A percentile compares a stretch with the other conserved stretches of the same genome.
Conservation (phyloP, 2,113 vertebrate genomes). For the Semnornis frantzii region DNA sequence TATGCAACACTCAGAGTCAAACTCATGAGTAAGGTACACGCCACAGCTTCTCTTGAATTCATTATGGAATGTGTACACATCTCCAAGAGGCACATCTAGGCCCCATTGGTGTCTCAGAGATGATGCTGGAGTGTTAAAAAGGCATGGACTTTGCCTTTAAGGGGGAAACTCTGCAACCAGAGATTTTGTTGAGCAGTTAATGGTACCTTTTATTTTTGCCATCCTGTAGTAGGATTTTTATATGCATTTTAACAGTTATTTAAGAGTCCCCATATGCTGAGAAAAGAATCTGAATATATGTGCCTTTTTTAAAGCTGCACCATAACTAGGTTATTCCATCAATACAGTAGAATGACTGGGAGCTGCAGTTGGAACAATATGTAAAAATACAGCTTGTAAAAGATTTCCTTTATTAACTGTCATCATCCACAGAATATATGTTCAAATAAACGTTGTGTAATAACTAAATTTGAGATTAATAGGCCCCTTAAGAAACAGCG, state of each 20-base stretch:
- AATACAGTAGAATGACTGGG: conserved; percentile 79
- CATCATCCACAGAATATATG: conserved; percentile 94
- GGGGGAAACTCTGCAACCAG: conserved; percentile 35
- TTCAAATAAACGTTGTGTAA: conserved; percentile 96
- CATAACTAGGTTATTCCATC: conserved; percentile 80
- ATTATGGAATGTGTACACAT: neutral
- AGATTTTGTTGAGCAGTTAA: conserved; percentile 65
- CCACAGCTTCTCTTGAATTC: neutral
- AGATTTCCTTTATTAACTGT: conserved; percentile 95
- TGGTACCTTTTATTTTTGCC: conserved; percentile 55
- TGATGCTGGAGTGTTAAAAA: conserved; percentile 25
- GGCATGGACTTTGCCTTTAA: conserved; percentile 24
- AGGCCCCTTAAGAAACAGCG: conserved; percentile 85
- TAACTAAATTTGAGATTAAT: conserved; percentile 94
- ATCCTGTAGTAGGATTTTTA: conserved; percentile 61
- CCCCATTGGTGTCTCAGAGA: neutral
- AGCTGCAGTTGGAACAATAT: conserved; percentile 81
- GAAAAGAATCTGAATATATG: conserved; percentile 83
- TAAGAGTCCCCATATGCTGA: conserved; percentile 79
- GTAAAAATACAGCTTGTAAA: conserved; percentile 92
- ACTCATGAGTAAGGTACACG: neutral
- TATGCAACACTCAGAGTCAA: neutral
- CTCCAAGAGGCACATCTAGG: neutral
- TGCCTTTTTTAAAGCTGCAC: conserved; percentile 66
- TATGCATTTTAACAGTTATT: conserved; percentile 83